Conservation (phyloP, 2,113 vertebrate species). For the Vidua macroura region DNA sequence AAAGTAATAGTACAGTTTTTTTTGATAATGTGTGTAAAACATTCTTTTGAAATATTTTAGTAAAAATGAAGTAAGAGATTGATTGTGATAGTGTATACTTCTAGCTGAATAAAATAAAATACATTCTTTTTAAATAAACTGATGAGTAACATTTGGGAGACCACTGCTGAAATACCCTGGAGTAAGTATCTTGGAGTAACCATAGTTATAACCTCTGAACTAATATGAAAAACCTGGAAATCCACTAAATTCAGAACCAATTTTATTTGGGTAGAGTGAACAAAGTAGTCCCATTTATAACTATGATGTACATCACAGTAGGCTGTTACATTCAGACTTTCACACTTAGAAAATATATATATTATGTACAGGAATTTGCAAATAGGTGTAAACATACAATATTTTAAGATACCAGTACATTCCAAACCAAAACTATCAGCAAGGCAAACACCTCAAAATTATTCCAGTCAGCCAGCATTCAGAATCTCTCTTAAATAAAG, state of each 20-base stretch:
- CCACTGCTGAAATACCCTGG: background rate
- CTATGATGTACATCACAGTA: constrained; percentile 75
- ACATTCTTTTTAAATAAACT: constrained; percentile 68
- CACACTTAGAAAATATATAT: constrained; percentile 80
- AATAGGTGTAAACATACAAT: constrained; percentile 76
- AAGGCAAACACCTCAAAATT: constrained; percentile 56
- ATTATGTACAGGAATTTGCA: constrained; percentile 77
- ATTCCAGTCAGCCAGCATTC: constrained; percentile 59
- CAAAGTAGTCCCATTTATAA: constrained; percentile 67
- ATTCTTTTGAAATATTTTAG: constrained; percentile 82
- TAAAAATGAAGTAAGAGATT: constrained; percentile 76
- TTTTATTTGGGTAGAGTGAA: constrained; percentile 72
- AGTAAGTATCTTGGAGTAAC: background rate
- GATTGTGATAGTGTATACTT: constrained; percentile 79
- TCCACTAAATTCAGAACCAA: constrained; percentile 52
- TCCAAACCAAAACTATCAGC: constrained; percentile 67
- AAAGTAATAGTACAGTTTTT: constrained; percentile 70
- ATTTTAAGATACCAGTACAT: constrained; percentile 69
- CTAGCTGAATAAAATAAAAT: constrained; percentile 77
- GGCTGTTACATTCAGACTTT: constrained; percentile 76
- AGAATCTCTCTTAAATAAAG: constrained; percentile 55
- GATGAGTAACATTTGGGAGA: background rate
- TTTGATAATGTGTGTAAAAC: constrained; percentile 82
- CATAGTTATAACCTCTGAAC: background rate
- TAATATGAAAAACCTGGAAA: background rate